Conservation (phyloP, 30 jellyfish, hydroid and myxozoan species). For the Pelagia noctiluca region DNA sequence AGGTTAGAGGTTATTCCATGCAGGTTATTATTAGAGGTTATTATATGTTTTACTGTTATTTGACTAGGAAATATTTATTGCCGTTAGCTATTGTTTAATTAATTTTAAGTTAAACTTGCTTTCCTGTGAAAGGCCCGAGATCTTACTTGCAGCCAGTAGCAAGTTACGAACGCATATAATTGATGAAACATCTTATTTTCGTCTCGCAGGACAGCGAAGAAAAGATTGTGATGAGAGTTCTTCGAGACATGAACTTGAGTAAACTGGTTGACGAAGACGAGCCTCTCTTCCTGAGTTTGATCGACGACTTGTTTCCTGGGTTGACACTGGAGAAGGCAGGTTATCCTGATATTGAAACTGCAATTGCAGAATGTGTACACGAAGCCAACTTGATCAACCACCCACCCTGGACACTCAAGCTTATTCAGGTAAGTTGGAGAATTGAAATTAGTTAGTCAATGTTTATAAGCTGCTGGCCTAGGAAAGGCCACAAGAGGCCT, state of each 20-base stretch:
- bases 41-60: no score
- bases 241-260: slow-evolving; percentile 93
- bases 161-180: background rate
- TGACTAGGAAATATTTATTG: no score
- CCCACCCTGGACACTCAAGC: slow-evolving; percentile 84
- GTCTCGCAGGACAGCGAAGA: slow-evolving; percentile 88
- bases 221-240: slow-evolving; percentile 90
- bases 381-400: slow-evolving; percentile 81
- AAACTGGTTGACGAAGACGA: slow-evolving; percentile 95
- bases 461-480: no score
- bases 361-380: slow-evolving; percentile 73
- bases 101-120: no score
- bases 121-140: no score
- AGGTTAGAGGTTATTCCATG: no score
- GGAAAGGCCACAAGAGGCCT: no score
- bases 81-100: no score
- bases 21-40: no score
- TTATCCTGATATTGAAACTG: slow-evolving; percentile 86
- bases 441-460: background rate
- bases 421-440: slow-evolving; percentile 67
- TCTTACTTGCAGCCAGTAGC: no score
- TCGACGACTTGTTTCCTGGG: slow-evolving; percentile 93
- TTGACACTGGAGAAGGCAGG: slow-evolving; percentile 85
- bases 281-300: slow-evolving; percentile 87
- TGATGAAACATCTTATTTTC: background rate